Evolutionary conservation across 2,888 invertebrate species (phyloP), one percentile per base, ranked within the genome.

Genomic region (Tachina lurida): DNA sequence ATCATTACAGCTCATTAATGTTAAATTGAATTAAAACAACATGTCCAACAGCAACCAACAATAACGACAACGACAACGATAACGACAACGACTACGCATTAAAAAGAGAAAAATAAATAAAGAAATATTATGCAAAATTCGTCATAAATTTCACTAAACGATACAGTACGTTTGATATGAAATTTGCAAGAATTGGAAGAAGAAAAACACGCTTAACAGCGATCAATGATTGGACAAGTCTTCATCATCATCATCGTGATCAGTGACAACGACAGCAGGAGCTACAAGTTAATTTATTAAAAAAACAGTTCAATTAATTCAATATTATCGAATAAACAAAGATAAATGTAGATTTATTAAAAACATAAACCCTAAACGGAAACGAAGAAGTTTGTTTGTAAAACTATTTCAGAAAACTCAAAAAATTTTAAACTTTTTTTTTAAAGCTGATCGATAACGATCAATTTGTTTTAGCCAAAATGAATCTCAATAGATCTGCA

Each of bases 1-100:
- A 85, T 88, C 84, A 87, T 84, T 86, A 87, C 74, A 80, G 68
- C 87, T 86, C 86, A 86, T 86, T 86, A 86, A 83, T 86, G 83
- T 83, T 79, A 71, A 79, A 79, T 67, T 76, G 79, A 75, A 83
- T 80, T 71, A 80, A 80, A 86, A 83, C 81, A 86, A 83, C 86
- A 79, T 86, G 86, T 79, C 70, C 82, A 79, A 74, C 84, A 86
- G 65, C 82, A 74, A 58, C 49, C 39, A 43, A 47, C 19, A 70
- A 68, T 39, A 73, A 76, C 22, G n/a, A 79, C 39, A 15, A 31
- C 82, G 74, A 74, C 84, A 85, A 58, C 82, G 68, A 58, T 43
- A 43, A 47, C n/a, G 63, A 68, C 19, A 73, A 76, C 17, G 17
- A 79, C 22, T 9, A 73, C 79, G 63, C 54, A 63, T 62, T 56